Conservation (phyloP, 2,797 vertebrate species). For the Onychomys leucogaster region DNA sequence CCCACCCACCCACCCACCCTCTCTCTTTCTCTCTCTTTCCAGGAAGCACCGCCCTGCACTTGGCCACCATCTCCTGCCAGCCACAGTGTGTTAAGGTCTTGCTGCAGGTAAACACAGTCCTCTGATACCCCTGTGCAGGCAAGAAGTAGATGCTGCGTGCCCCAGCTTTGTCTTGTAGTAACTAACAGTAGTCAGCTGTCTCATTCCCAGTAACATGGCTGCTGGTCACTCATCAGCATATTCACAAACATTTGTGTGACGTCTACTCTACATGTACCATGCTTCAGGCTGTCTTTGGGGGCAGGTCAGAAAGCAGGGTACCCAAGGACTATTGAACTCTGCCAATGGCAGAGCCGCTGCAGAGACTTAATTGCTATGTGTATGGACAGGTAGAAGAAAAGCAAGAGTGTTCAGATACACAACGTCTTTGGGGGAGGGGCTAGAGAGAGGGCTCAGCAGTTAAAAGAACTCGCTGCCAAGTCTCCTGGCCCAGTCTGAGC, state of each 20-base stretch:
- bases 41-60: conserved; percentile 88
- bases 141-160: background rate
- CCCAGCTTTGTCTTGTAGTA: background rate
- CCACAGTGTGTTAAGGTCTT: conserved; percentile 89
- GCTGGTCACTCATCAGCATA: background rate
- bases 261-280: background rate
- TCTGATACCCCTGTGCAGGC: background rate
- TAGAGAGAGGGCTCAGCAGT: background rate
- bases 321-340: background rate
- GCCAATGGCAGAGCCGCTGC: background rate
- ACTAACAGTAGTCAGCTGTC: background rate
- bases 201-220: background rate
- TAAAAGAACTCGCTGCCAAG: background rate
- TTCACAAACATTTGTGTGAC: background rate
- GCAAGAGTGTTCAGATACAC: background rate
- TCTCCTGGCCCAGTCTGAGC: background rate
- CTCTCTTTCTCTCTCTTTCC: conserved; percentile 46
- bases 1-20: background rate
- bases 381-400: background rate
- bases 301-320: background rate
- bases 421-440: background rate
- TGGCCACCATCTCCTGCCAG: conserved; percentile 88
- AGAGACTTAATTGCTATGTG: background rate
- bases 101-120: conserved; percentile 84
- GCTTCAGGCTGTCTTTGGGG: background rate